Evolutionary conservation across 1,140 invertebrate genomes (phyloP).

Genomic region (Cydia pomonella): DNA sequence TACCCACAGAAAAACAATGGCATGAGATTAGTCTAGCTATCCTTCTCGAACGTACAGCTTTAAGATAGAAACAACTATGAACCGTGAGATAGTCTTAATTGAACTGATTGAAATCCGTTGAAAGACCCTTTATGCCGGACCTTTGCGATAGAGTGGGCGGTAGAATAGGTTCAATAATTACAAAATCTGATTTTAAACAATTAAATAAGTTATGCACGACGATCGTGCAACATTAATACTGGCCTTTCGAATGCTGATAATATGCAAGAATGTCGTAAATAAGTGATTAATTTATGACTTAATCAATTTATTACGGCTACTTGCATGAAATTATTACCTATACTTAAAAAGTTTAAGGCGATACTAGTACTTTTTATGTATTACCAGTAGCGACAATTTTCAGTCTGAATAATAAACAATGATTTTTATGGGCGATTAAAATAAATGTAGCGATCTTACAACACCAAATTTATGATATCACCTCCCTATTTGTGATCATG

Average conservation of each 20-base stretch:
- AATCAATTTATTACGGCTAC: neutral
- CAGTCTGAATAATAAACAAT: neutral
- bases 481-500: constrained; percentile 51
- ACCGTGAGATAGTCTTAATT: neutral
- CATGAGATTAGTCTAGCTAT: neutral
- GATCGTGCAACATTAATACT: constrained; percentile 36
- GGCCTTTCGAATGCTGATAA: constrained; percentile 44
- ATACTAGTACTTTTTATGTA: neutral
- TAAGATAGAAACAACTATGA: neutral
- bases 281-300: constrained; percentile 33
- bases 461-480: constrained; percentile 59
- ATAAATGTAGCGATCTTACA: constrained; percentile 39
- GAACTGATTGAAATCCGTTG: constrained; percentile 1
- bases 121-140: constrained; percentile 41
- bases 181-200: constrained; percentile 37
- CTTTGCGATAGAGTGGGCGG: constrained; percentile 36
- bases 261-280: constrained; percentile 36
- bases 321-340: neutral
- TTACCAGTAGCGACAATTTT: neutral
- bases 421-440: constrained; percentile 19
- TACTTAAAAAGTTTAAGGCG: neutral
- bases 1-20: constrained; percentile 12
- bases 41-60: neutral
- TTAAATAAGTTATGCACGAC: constrained; percentile 37
- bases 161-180: constrained; percentile 17